A percentile compares a stretch with the other conserved stretches of the same genome.
phyloP scores from a whole-genome alignment of 2,888 invertebrate species.

The Didymodactylos carnosus region DNA sequence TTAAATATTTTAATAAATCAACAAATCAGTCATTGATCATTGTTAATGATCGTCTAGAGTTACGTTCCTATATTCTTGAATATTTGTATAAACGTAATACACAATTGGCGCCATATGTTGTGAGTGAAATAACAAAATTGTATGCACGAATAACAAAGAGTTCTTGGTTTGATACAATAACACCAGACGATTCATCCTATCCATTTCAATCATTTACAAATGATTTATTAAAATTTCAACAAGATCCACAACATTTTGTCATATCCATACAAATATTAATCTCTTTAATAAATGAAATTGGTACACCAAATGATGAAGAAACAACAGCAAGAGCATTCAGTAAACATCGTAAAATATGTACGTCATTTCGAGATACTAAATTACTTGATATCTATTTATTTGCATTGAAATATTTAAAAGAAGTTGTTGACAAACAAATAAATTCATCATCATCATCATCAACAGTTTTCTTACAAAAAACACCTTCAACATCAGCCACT shows the following conservation, averaged over 20 bases:
- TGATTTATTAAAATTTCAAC: constrained; percentile 12
- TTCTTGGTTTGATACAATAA: constrained; percentile 6
- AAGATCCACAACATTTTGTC: background rate
- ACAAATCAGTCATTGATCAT: background rate
- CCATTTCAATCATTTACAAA: constrained; percentile 8
- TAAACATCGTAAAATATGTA: constrained; percentile 85
- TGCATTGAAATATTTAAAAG: constrained; percentile 64
- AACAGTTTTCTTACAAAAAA: too few relatives aligned
- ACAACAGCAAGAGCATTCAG: constrained; percentile 51
- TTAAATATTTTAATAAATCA: background rate
- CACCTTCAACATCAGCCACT: background rate
- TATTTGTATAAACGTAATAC: constrained; percentile 2
- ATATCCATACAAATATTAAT: background rate
- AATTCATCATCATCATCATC: background rate
- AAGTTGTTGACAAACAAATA: constrained; percentile 53
- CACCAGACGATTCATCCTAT: background rate
- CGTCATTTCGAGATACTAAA: constrained; percentile 80
- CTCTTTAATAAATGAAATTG: constrained; percentile 49
- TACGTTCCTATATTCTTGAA: background rate
- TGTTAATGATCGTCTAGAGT: background rate
- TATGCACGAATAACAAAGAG: constrained; percentile 11
- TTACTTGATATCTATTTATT: constrained; percentile 85
- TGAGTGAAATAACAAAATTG: background rate
- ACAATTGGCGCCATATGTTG: background rate
- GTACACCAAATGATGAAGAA: constrained; percentile 26